phyloP scores from a whole-genome alignment of 2,113 vertebrate species.

The Catagonus wagneri region DNA sequence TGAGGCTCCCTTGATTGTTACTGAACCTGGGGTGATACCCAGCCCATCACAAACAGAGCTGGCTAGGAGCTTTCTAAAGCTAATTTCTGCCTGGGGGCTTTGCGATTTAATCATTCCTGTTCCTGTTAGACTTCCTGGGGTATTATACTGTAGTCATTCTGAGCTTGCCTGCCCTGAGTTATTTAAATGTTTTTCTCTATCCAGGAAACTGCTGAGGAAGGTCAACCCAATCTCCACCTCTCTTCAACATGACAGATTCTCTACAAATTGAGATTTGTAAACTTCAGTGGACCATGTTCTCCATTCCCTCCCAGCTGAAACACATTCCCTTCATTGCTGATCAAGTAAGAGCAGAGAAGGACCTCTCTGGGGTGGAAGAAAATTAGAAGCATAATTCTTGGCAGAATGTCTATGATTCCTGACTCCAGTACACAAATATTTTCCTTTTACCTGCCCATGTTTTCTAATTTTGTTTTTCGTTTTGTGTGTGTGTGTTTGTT shows the following conservation, averaged over 20 bases:
- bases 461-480: background rate
- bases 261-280: background rate
- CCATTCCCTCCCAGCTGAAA: background rate
- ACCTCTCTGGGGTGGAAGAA: background rate
- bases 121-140: background rate
- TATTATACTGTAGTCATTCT: background rate
- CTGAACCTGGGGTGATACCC: background rate
- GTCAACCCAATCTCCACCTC: background rate
- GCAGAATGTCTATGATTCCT: background rate
- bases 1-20: conserved; percentile 23
- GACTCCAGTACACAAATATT: background rate
- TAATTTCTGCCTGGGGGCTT: background rate
- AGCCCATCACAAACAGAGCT: background rate
- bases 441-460: background rate
- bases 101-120: background rate
- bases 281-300: background rate
- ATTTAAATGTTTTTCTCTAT: background rate
- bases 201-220: conserved; percentile 7
- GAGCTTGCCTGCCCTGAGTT: background rate
- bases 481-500: background rate
- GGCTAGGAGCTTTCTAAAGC: background rate
- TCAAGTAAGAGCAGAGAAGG: background rate
- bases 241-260: background rate
- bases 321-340: background rate
- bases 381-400: background rate